Evolutionary conservation across 2,113 vertebrate genomes (phyloP), one percentile per base, ranked within the genome.

Genomic region (Malurus elegans): DNA sequence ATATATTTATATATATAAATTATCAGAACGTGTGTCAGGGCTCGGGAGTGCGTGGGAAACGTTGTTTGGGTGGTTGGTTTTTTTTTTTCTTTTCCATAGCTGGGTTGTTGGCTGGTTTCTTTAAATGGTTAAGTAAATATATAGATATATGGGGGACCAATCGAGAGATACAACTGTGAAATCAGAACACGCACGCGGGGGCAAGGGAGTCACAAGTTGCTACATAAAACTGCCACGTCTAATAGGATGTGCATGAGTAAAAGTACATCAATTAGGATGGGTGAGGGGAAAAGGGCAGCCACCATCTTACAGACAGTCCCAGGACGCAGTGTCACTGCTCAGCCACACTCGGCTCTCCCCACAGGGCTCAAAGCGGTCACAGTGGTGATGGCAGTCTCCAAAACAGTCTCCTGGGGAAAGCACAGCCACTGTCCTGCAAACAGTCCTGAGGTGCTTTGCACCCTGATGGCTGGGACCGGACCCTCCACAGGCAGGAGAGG

Each of bases 1-100:
- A 98, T 97, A 97, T 97, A 97, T 98, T 97, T 98, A 96, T 98
- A 97, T 98, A 97, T 98, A 98, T 97, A 98, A 98, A 98, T 98
- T 98, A 98, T 97, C 96, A 94, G 94, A 97, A 96, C 94, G 96
- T 80, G 86, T 96, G 89, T 42, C 21, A 23, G 62, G 88, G 93
- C 88, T 60, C 10, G 60, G 91, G 95, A 97, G 96, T 84, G 92
- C 88, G 74, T 76, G 95, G 90, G 95, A 84, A 90, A 69, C 53
- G 45, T 95, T 15, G 2, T 84, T 58, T 40, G 76, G 90, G 88
- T 53, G 71, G 15, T 36, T 38, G 29, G 19, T 12, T 11, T 54
- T 72, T 9, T 11, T 34, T 42, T 90, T 90, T 71, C 51, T 65
- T 78, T 67, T 94, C 83, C 94, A 95, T 83, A 94, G 79, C 79